Percentiles rank a stretch among this genome's conserved stretches.
Conservation (phyloP, 2,113 vertebrate species). For the Petrocephalus microphthalmus region DNA sequence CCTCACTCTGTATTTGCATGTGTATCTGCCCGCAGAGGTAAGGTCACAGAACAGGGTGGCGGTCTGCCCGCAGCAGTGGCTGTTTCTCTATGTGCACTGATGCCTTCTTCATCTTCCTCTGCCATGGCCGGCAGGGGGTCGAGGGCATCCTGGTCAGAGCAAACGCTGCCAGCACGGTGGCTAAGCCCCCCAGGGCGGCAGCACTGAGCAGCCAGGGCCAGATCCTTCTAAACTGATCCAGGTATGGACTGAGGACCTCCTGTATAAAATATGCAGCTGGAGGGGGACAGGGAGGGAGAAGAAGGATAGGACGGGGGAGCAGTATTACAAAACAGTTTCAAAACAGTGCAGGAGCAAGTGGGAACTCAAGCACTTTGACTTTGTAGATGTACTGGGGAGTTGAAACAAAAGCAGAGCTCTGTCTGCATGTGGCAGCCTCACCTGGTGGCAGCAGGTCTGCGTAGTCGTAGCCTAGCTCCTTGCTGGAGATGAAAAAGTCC, state of each 20-base stretch:
- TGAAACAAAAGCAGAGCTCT: neutral
- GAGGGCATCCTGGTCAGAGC: neutral
- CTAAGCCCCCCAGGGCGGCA: slow-evolving; percentile 49
- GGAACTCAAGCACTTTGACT: neutral
- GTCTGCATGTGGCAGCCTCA: neutral
- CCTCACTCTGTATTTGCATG: neutral
- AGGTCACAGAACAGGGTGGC: neutral
- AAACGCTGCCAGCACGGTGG: slow-evolving; percentile 21
- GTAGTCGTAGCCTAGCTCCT: slow-evolving; percentile 13
- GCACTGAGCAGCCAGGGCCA: slow-evolving; percentile 66
- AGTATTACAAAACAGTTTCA: too few relatives aligned
- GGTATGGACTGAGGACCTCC: slow-evolving; percentile 51
- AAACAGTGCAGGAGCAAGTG: too few relatives aligned
- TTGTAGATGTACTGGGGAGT: neutral
- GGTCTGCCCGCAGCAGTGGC: neutral
- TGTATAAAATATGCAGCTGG: slow-evolving; percentile 36
- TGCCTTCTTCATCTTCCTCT: neutral
- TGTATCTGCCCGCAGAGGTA: neutral
- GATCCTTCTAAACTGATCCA: slow-evolving; percentile 61
- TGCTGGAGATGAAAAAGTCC: slow-evolving; percentile 21
- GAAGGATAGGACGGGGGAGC: neutral
- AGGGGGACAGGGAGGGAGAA: neutral
- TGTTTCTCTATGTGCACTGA: neutral
- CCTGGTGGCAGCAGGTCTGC: neutral
- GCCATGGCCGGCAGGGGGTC: neutral